phyloP scores from a whole-genome alignment of 2,797 vertebrate genomes.

The Ispidina lecontei region DNA sequence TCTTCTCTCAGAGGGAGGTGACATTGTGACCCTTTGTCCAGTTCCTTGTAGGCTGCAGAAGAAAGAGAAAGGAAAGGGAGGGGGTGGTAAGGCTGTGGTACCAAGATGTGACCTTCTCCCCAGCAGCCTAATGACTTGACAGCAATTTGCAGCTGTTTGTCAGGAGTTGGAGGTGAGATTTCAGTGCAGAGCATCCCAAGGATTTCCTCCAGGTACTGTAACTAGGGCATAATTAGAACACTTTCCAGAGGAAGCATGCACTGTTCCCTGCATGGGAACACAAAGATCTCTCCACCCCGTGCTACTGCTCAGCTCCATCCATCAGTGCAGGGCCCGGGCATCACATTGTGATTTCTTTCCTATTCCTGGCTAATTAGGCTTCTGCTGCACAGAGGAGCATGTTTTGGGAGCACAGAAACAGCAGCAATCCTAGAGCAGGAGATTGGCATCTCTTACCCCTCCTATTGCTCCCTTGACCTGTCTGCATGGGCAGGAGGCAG shows the following conservation, averaged over 20 bases:
- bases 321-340: not conserved
- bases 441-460: not conserved
- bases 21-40: not conserved
- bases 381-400: not conserved
- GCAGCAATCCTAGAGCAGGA: not conserved
- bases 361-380: not conserved
- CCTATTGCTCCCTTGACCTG: not conserved
- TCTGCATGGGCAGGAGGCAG: not conserved
- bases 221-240: constrained; percentile 38
- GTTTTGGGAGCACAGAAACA: not conserved
- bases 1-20: not conserved
- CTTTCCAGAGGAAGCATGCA: not conserved
- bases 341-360: not conserved
- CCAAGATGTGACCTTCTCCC: not conserved
- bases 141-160: not conserved
- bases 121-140: not conserved
- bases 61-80: not conserved
- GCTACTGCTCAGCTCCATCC: not conserved
- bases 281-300: not conserved
- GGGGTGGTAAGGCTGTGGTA: not conserved
- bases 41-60: not conserved
- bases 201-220: constrained; percentile 20
- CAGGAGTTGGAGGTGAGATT: constrained; percentile 13
- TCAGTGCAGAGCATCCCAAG: not conserved
- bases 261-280: not conserved